Evolutionary conservation across 1,140 invertebrate genomes (phyloP), one percentile per base, ranked within the genome.

Genomic region (Sitobion miscanthi): DNA sequence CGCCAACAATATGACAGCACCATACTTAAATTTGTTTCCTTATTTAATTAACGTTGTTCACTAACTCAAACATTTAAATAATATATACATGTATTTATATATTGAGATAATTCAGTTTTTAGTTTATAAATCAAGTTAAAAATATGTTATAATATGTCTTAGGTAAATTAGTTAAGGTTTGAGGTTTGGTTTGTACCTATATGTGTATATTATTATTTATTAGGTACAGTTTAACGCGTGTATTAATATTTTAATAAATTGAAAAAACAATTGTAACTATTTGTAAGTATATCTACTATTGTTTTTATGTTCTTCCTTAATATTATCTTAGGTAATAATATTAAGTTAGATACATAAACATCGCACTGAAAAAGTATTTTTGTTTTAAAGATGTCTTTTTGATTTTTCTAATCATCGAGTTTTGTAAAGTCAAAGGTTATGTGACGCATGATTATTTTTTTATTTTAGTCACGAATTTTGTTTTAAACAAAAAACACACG

Each of bases 391-490:
- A 52, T 21, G 30, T 52, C 20, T 35, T 20, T 88, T 52, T 88
- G 86, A 88, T 52, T 88, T 49, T 88, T 88, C 47, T 88, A 52
- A 49, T 49, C 7, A 49, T 35, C 6, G 14, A 42, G 8, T 52
- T 21, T 88, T 9, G 47, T 35, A 17, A 17, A 23, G n/a, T n/a
- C 20, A 2, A 88, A 49, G 30, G 45, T 87, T 5, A 77, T 77
- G 2, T n/a, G 30, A 9, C 30, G 5, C 14, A n/a, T 77, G 14
- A n/a, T 77, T 77, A 42, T n/a, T n/a, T 49, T 88, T 88, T 52
- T 88, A 88, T 88, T 88, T 88, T 35, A 88, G 86, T 88, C 47
- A 52, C 86, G 86, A 88, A 52, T 52, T 87, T 88, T 88, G 86
- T 52, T 88, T n/a, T 35, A 35, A 88, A 88, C 86, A 88, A 88